A percentile compares a stretch with the other conserved stretches of the same genome.
Conservation (phyloP, 2,797 vertebrate species). For the Lacerta bilineata region DNA sequence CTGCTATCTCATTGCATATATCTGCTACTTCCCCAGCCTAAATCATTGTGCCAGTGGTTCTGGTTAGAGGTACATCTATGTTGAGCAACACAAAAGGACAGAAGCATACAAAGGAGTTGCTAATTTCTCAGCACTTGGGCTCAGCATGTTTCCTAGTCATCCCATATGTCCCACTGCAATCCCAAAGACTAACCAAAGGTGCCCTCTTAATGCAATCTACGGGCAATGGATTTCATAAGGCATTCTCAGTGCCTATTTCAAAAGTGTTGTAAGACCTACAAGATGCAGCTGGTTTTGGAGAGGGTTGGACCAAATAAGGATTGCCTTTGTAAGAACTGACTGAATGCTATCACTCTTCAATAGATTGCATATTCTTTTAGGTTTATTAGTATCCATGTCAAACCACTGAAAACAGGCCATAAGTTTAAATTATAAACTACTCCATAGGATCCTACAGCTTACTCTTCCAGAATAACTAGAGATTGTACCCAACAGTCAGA, state of each 20-base stretch:
- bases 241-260: neutral
- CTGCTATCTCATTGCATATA: neutral
- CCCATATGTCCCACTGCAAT: neutral
- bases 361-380: neutral
- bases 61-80: neutral
- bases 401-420: neutral
- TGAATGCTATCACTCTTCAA: neutral
- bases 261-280: neutral
- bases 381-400: neutral
- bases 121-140: neutral
- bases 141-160: neutral
- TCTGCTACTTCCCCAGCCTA: neutral
- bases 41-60: neutral
- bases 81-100: neutral
- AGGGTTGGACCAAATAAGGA: neutral
- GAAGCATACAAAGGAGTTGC: neutral
- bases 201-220: neutral
- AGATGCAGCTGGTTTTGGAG: neutral
- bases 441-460: neutral
- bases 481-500: neutral
- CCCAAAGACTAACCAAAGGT: neutral
- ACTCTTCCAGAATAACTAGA: neutral
- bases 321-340: neutral
- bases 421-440: neutral
- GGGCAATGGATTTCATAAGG: neutral